A percentile compares a stretch with the other conserved stretches of the same genome.
These are phyloP conservation scores for Molossus molossus DNA, from an alignment of 2,797 vertebrate species.

Conservation along the genomic window DNA sequence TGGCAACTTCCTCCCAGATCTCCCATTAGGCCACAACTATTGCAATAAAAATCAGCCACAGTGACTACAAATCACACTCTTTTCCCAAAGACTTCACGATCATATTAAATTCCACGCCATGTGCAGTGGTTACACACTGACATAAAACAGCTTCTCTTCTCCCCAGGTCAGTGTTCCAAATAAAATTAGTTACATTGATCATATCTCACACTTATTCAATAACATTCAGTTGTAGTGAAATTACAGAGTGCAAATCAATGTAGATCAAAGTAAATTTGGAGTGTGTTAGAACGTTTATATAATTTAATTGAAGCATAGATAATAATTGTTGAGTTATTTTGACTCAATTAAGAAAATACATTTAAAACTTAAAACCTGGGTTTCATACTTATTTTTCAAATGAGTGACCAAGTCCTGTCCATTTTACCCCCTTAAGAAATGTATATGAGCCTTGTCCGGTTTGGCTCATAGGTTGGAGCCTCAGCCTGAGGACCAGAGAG, in stretches of 20 bases:
- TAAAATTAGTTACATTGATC: slow-evolving; percentile 9
- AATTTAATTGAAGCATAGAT: background rate
- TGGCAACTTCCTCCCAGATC: background rate
- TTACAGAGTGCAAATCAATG: background rate
- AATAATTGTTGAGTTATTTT: background rate
- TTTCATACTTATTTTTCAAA: background rate
- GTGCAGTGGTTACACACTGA: background rate
- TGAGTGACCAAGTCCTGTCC: background rate
- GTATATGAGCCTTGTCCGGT: no score
- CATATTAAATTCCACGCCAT: background rate
- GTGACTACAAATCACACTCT: background rate
- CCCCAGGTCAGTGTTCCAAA: background rate
- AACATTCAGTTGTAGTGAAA: background rate
- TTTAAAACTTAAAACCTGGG: background rate
- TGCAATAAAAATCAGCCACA: background rate
- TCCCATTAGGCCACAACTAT: background rate
- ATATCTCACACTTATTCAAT: background rate
- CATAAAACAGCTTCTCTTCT: background rate
- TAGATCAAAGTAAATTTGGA: background rate
- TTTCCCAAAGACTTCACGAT: background rate
- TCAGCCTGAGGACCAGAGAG: no score
- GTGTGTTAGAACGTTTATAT: background rate
- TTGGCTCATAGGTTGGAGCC: no score
- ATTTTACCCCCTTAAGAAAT: background rate
- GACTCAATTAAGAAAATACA: background rate